phyloP scores from a whole-genome alignment of 2,888 invertebrate genomes.

The Argynnis bischoffii region DNA sequence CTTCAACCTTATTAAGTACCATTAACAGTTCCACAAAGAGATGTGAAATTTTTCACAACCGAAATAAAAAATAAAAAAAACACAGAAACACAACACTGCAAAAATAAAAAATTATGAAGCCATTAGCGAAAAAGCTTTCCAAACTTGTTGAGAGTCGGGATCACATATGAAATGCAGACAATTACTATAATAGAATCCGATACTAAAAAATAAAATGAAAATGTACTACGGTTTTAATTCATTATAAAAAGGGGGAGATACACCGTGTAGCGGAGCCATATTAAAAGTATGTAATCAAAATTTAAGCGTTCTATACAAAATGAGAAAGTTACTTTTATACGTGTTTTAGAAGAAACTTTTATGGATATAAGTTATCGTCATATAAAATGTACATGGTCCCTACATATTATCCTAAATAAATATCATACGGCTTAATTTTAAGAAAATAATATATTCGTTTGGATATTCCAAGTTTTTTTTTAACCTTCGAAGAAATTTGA shows the following conservation, averaged over 20 bases:
- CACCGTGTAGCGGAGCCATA: not conserved
- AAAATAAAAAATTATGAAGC: constrained; percentile 18
- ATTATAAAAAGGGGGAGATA: constrained; percentile 22
- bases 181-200: constrained; percentile 33
- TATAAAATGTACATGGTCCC: too few relatives aligned
- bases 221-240: constrained; percentile 21
- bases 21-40: not conserved
- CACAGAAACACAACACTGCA: constrained; percentile 6
- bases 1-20: constrained; percentile 13
- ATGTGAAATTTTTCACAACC: constrained; percentile 7
- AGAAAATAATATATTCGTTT: too few relatives aligned
- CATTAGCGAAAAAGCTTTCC: constrained; percentile 28
- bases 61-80: constrained; percentile 4
- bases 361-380: not conserved
- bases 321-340: not conserved
- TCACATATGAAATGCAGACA: constrained; percentile 21
- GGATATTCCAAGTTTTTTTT: too few relatives aligned
- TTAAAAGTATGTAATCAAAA: constrained; percentile 15
- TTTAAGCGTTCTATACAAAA: not conserved
- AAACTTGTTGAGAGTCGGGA: constrained; percentile 8
- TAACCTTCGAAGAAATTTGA: too few relatives aligned
- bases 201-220: constrained; percentile 28
- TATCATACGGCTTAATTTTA: too few relatives aligned
- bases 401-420: too few relatives aligned
- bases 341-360: constrained; percentile 3